Base-by-base conservation (phyloP, 2,888 invertebrate genomes). In the Stenchaetothrips biformis region DNA sequence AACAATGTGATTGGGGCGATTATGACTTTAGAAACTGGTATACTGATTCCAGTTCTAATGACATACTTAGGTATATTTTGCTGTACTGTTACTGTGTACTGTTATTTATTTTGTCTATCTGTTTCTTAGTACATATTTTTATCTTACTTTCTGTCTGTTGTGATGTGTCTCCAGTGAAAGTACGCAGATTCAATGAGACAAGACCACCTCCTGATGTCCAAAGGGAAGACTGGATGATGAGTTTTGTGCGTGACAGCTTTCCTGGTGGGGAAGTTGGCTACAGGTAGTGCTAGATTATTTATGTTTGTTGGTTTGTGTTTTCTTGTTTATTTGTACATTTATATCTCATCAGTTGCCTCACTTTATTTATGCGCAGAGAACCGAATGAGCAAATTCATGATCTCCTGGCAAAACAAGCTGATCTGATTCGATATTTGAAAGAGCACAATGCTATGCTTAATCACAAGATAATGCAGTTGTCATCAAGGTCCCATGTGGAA, bases 351-450 rank as follows among this genome's bases (percentile, higher is more conserved):
- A 53, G 6, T 53, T 9, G 53, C 13, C 16, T 13, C 6, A 6
- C 16, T 53, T 59, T 59, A 6, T 59, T 16, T 9, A 18, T 59
- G 16, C 59, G 21, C 67, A 74, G 67, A 74, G 67, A 74, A 25
- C 67, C 67, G 25, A 74, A 74, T 78, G 88, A 88, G 80, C 88
- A 88, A 84, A 87, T 89, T 13, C 87, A 88, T 25, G 92, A 92
- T 81, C 87, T 92, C 79, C 86, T 92, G 78, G 92, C 92, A 84
- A 91, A 92, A 85, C 92, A 92, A 88, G 92, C 92, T 47, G 92
- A 92, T 86, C 87, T 92, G 11, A 93, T 93, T 82, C 88, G 89
- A 84, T 92, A 92, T 85, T 86, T 92, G 80, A 89, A 90, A 82
- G 92, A 92, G 84, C 92, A 92, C 83, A 92, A 92, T 83, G 89